A percentile compares a stretch with the other conserved stretches of the same genome.
Conservation (phyloP, 2,888 invertebrate genomes). For the Deilephila elpenor region DNA sequence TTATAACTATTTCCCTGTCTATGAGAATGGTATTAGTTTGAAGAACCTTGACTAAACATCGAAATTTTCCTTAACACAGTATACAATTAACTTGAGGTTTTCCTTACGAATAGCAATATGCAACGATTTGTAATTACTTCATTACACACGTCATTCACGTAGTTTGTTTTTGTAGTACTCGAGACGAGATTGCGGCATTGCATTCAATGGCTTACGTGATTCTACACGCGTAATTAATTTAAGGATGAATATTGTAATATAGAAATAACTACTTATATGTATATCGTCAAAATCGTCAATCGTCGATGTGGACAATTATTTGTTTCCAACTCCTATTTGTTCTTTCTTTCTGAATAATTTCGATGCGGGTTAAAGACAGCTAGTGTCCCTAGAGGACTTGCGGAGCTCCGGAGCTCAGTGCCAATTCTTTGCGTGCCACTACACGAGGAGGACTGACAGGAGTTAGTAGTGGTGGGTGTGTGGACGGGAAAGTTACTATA, state of each 20-base stretch:
- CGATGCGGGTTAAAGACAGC: no score
- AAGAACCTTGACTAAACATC: neutral
- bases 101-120: neutral
- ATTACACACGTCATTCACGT: neutral
- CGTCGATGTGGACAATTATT: no score
- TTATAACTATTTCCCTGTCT: neutral
- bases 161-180: neutral
- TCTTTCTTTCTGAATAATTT: no score
- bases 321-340: no score
- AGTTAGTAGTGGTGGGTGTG: no score
- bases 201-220: neutral
- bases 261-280: no score
- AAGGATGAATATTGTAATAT: neutral
- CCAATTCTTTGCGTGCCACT: no score
- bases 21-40: neutral
- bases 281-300: no score
- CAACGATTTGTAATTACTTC: neutral
- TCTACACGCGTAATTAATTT: neutral
- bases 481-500: no score
- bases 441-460: no score
- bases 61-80: slow-evolving; percentile 6
- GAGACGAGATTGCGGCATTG: neutral
- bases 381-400: no score
- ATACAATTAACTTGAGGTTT: neutral
- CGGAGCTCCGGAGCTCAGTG: no score